Base-by-base conservation (phyloP, 2,113 vertebrate genomes). In the Phaethornis superciliosus region DNA sequence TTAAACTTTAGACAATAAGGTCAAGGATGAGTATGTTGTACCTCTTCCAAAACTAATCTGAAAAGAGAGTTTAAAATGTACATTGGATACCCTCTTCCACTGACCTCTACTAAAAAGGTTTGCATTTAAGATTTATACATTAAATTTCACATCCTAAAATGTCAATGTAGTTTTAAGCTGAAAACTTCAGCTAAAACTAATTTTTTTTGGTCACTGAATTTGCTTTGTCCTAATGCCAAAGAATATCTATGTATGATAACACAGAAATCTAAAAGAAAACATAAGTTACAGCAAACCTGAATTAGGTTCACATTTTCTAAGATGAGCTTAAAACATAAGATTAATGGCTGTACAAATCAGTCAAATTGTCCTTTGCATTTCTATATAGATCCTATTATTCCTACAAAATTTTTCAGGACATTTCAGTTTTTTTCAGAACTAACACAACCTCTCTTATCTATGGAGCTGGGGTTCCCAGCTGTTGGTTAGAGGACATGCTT, bases 391-490 rank as follows among this genome's bases (percentile, higher is more conserved):
- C 83, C 88, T 86, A 97, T 98, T 98, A 97, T 98, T 97, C 94
- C 95, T 72, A 75, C 68, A 95, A 97, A 88, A 83, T 55, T 88
- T 95, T 96, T 94, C 93, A 93, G 92, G 93, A 95, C 86, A 77
- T 90, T 97, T 94, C 85, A 76, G 82, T 96, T 97, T 95, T 95
- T 93, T 92, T 97, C 46, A 8, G 42, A 93, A 96, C 85, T 96
- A 95, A 83, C 72, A 95, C 95, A 97, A 93, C 89, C 83, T 96
- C 65, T 85, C 97, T 98, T 98, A 98, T 98, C 97, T 97, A 67
- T 7, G 65, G 96, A 96, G 89, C 88, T 90, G 91, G 79, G 59
- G 80, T 98, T 97, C 82, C 96, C 97, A 98, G 97, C 97, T 97
- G 97, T 69, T 97, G 89, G 85, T 64, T 91, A 75, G 87, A 95